These are phyloP conservation scores for Drosophila pseudoobscura DNA, from an alignment of 1,140 invertebrate genomes.

Conservation along the genomic window DNA sequence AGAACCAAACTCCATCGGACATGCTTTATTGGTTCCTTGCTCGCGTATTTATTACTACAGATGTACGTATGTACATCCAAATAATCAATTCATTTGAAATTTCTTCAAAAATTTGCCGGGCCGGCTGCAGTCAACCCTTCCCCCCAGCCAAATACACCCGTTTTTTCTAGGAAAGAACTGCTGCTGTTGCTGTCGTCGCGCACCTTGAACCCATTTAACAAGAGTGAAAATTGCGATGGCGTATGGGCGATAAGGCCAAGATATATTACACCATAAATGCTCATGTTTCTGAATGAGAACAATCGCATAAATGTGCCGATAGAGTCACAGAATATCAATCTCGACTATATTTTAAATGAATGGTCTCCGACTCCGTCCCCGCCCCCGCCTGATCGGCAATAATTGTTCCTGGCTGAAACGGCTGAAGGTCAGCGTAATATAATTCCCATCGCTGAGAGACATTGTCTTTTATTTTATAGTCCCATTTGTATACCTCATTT, in stretches of 20 bases:
- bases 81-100: no score
- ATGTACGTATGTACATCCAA: neutral
- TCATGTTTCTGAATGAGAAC: slow-evolving; percentile 27
- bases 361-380: no score
- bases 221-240: slow-evolving; percentile 58
- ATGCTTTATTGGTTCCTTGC: neutral
- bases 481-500: slow-evolving; percentile 20
- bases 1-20: no score
- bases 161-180: neutral
- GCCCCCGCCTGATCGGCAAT: no score
- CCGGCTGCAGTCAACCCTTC: no score
- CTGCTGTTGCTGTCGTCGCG: slow-evolving; percentile 29
- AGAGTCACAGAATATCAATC: slow-evolving; percentile 11
- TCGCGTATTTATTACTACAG: neutral
- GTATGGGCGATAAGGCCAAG: slow-evolving; percentile 47
- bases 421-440: slow-evolving; percentile 16
- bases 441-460: slow-evolving; percentile 4
- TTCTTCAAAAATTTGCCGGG: neutral
- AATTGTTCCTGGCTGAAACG: slow-evolving; percentile 7
- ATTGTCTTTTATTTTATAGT: slow-evolving; percentile 14
- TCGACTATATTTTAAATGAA: neutral
- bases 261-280: slow-evolving; percentile 31
- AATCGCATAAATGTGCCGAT: slow-evolving; percentile 10
- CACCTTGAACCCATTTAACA: slow-evolving; percentile 68
- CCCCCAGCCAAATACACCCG: neutral